These are phyloP conservation scores for Lasioglossum villosulum DNA, from an alignment of 2,888 invertebrate species.

Conservation along the genomic window DNA sequence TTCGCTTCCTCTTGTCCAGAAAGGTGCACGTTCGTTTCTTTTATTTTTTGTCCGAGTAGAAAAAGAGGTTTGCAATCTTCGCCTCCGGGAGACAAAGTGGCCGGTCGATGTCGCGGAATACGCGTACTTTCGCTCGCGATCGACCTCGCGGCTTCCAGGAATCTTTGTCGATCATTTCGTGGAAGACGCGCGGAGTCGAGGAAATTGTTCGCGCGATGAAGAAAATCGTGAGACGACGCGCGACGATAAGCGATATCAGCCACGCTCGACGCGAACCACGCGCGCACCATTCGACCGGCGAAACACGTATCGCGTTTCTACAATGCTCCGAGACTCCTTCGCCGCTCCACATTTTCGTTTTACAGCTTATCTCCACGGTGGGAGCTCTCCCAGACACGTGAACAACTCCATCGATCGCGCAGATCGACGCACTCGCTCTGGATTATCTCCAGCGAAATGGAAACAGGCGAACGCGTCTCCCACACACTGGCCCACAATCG, in stretches of 20 bases:
- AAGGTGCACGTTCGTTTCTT: background rate
- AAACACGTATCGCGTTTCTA: conserved; percentile 30
- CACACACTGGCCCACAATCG: background rate
- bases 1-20: background rate
- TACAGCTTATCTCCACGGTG: background rate
- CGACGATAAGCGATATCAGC: conserved; percentile 57
- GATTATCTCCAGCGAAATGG: background rate
- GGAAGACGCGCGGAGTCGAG: conserved; percentile 18
- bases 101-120: background rate
- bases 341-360: background rate
- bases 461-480: background rate
- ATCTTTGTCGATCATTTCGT: conserved; percentile 40
- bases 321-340: background rate
- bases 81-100: conserved; percentile 20
- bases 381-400: background rate
- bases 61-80: background rate
- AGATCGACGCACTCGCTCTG: background rate
- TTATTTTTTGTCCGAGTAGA: background rate
- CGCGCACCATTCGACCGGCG: conserved; percentile 14
- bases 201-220: conserved; percentile 31
- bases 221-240: conserved; percentile 58
- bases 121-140: conserved; percentile 30
- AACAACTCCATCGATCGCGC: conserved; percentile 1
- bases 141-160: conserved; percentile 41
- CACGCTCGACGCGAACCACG: conserved; percentile 61